Evolutionary conservation across 2,888 invertebrate genomes (phyloP).

Genomic region (Ptilodon capucinus): DNA sequence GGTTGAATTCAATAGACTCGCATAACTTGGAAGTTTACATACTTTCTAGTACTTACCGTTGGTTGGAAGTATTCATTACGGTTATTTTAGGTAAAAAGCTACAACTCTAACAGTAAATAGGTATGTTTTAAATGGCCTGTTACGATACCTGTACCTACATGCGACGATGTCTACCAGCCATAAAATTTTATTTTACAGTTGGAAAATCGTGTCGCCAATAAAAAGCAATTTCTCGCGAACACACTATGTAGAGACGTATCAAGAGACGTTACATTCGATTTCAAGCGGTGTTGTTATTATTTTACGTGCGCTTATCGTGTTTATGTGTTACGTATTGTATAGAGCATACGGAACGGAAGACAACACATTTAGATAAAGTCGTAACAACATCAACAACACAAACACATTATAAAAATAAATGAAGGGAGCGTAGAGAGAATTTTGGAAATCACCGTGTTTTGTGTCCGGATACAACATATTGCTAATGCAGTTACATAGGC

Average conservation of each 20-base stretch:
- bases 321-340: constrained; percentile 3
- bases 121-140: no score
- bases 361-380: constrained; percentile 2
- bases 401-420: neutral
- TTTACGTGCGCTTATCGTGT: neutral
- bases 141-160: no score
- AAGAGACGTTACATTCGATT: neutral
- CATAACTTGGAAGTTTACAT: neutral
- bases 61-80: neutral
- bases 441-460: no score
- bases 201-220: neutral
- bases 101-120: neutral
- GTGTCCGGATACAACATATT: no score
- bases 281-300: constrained; percentile 1
- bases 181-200: neutral
- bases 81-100: neutral
- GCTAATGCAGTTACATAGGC: no score
- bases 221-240: neutral
- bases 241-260: neutral
- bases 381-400: constrained; percentile 1
- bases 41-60: no score
- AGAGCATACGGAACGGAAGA: no score
- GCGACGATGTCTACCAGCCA: neutral
- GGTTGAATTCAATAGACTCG: neutral
- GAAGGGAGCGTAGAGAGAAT: neutral